phyloP scores from a whole-genome alignment of 2,888 invertebrate genomes.

The Lycia hirtaria region DNA sequence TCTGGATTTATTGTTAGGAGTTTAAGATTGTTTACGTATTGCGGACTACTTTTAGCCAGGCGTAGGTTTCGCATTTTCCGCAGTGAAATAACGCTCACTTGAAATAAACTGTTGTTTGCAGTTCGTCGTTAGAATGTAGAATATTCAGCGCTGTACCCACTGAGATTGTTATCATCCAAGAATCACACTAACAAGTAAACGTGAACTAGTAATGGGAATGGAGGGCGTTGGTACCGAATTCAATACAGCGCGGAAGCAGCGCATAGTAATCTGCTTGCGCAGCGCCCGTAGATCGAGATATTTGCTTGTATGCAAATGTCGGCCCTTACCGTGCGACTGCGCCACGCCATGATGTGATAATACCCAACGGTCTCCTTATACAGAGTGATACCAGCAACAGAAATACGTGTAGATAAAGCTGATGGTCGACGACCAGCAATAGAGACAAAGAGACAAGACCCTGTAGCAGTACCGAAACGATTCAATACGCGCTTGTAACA shows the following conservation, averaged over 20 bases:
- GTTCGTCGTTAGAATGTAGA: slow-evolving; percentile 39
- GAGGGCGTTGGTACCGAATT: slow-evolving; percentile 72
- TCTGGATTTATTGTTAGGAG: slow-evolving; percentile 20
- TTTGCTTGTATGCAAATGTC: slow-evolving; percentile 82
- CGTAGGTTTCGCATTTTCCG: slow-evolving; percentile 24
- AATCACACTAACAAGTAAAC: slow-evolving; percentile 81
- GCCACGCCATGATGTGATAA: slow-evolving; percentile 79
- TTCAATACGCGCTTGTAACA: slow-evolving; percentile 51
- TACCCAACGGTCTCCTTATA: slow-evolving; percentile 75
- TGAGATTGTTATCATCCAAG: slow-evolving; percentile 75
- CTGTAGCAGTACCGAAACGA: slow-evolving; percentile 53
- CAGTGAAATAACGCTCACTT: slow-evolving; percentile 6
- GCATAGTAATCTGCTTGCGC: slow-evolving; percentile 71
- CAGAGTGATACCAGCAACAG: slow-evolving; percentile 77
- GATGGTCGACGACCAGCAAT: slow-evolving; percentile 69
- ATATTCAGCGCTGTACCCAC: slow-evolving; percentile 45
- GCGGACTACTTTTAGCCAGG: slow-evolving; percentile 33
- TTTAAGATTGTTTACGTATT: slow-evolving; percentile 15
- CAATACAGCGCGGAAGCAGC: slow-evolving; percentile 79
- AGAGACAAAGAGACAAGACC: slow-evolving; percentile 77
- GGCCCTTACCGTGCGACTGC: slow-evolving; percentile 78
- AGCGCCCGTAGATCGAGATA: slow-evolving; percentile 76
- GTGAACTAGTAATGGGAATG: slow-evolving; percentile 71
- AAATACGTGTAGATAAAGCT: slow-evolving; percentile 80
- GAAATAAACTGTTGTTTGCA: slow-evolving; percentile 31